Conservation (phyloP, 64 coral and sea anemone species). For the Montipora capricornis region DNA sequence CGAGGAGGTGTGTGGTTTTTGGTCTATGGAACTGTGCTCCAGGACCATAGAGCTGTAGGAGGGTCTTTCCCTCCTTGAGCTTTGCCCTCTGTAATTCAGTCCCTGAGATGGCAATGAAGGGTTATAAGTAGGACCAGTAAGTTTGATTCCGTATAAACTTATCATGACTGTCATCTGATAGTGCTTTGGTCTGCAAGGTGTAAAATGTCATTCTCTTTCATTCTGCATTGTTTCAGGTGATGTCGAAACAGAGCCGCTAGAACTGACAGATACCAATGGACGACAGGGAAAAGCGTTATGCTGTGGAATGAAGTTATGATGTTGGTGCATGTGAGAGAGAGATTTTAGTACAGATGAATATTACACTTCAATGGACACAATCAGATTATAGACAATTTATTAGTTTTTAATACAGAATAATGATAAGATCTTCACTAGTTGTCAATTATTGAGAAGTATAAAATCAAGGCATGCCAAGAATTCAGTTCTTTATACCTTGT, state of each 20-base stretch:
- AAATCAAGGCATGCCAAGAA: too few relatives aligned
- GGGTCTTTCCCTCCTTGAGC: too few relatives aligned
- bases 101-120: too few relatives aligned
- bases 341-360: not conserved
- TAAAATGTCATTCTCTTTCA: not conserved
- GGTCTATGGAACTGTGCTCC: too few relatives aligned
- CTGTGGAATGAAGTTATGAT: slow-evolving; percentile 14
- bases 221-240: not conserved
- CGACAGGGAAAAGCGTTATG: not conserved
- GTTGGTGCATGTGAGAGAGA: not conserved
- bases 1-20: too few relatives aligned
- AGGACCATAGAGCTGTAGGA: too few relatives aligned
- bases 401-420: not conserved
- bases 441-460: too few relatives aligned
- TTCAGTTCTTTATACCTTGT: too few relatives aligned
- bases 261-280: not conserved
- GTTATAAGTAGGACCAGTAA: too few relatives aligned
- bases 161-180: not conserved
- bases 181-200: not conserved
- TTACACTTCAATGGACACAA: not conserved
- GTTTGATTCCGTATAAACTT: not conserved
- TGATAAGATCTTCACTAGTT: too few relatives aligned
- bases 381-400: not conserved
- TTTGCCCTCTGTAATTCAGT: too few relatives aligned
- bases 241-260: not conserved